Conservation (phyloP, 2,113 vertebrate genomes). For the Microtus pennsylvanicus region DNA sequence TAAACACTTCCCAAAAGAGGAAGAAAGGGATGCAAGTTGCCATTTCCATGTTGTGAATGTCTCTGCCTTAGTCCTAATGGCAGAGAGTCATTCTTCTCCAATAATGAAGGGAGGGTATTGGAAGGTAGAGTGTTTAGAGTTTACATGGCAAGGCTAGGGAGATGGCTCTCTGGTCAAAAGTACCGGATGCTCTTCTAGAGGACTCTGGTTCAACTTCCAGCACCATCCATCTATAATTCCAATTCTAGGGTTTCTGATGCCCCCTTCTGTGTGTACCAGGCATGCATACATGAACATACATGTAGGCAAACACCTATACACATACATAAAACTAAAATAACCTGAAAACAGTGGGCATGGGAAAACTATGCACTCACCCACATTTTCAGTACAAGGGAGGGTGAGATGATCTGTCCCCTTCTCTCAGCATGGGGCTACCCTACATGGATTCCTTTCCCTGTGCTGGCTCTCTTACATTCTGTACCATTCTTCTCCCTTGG, state of each 20-base stretch:
- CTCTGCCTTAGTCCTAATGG: not conserved
- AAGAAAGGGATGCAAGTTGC: not conserved
- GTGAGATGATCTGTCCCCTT: not conserved
- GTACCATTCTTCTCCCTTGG: not conserved
- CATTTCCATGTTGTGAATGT: not conserved
- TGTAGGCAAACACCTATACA: not conserved
- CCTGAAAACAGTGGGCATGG: not conserved
- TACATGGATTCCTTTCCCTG: not conserved
- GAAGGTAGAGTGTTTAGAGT: not conserved
- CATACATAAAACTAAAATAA: not conserved
- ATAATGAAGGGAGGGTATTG: not conserved
- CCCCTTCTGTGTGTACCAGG: not conserved
- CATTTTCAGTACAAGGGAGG: not conserved
- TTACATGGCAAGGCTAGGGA: not conserved
- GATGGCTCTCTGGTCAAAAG: not conserved
- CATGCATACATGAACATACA: not conserved
- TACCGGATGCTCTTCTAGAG: not conserved
- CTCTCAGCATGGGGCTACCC: not conserved
- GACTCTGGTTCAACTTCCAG: not conserved
- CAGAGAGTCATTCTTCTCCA: constrained; percentile 9
- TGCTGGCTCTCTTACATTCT: not conserved
- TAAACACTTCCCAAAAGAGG: constrained; percentile 23
- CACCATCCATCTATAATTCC: not conserved
- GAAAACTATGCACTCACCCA: not conserved
- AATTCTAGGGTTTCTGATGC: not conserved